phyloP scores from a whole-genome alignment of 1,140 invertebrate species.

The Drosophila ananassae region DNA sequence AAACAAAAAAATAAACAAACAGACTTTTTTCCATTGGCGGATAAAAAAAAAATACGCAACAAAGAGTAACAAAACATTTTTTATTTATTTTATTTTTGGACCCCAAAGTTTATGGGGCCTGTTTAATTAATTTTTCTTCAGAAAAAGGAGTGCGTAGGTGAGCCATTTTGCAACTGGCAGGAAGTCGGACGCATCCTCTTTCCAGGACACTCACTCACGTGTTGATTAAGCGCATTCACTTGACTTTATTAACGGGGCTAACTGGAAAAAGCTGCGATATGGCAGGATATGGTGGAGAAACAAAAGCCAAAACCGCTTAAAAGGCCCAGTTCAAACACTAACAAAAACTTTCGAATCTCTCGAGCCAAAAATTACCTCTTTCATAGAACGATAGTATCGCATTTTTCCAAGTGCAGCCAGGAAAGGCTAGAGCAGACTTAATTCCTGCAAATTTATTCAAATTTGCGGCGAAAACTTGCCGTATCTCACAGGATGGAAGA shows the following conservation, averaged over 20 bases:
- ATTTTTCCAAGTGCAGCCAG: constrained; percentile 27
- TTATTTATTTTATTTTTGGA: constrained; percentile 33
- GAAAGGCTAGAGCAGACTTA: constrained; percentile 28
- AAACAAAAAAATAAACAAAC: constrained; percentile 22
- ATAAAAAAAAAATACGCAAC: constrained; percentile 66
- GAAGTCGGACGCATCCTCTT: constrained; percentile 39
- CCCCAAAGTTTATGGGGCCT: constrained; percentile 31
- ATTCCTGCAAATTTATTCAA: constrained; percentile 73
- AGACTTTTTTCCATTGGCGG: constrained; percentile 22
- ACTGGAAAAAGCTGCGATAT: constrained; percentile 43
- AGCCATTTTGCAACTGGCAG: constrained; percentile 32
- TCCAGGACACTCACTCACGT: constrained; percentile 32
- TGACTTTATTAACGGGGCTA: constrained; percentile 71
- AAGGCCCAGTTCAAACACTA: constrained; percentile 17
- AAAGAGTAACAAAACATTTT: constrained; percentile 64
- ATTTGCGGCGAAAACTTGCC: constrained; percentile 52
- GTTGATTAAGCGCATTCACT: constrained; percentile 81
- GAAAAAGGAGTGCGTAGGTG: constrained; percentile 21
- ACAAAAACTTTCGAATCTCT: not conserved
- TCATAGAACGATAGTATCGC: not conserved
- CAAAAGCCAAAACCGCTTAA: constrained; percentile 20
- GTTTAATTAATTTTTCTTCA: constrained; percentile 55
- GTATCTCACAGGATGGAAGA: constrained; percentile 35
- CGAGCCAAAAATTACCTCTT: not conserved
- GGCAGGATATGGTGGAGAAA: constrained; percentile 15